Conservation (phyloP, 2,888 invertebrate genomes). For the Thysanoteuthis rhombus region DNA sequence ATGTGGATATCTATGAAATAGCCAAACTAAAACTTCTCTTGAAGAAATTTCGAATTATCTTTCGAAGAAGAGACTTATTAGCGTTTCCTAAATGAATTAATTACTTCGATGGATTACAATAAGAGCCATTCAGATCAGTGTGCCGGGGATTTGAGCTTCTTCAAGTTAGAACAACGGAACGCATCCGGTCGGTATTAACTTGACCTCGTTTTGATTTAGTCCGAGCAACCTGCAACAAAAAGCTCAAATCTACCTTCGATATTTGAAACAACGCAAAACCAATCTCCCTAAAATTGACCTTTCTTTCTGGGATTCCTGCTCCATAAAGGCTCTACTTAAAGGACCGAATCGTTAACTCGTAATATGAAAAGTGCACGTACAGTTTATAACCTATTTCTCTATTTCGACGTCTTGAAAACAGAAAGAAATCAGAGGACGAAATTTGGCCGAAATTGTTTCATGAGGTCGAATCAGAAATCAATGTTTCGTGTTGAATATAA, state of each 20-base stretch:
- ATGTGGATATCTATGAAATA: no score
- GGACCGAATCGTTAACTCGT: neutral
- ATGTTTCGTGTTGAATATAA: neutral
- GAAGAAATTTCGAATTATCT: no score
- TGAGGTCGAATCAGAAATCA: neutral
- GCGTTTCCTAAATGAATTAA: no score
- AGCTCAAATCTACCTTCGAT: neutral
- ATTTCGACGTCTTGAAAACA: neutral
- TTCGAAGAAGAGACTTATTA: no score
- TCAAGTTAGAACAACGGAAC: neutral
- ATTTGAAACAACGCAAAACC: neutral
- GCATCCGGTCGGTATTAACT: neutral
- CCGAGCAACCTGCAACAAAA: neutral
- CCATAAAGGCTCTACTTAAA: neutral
- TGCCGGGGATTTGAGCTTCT: neutral
- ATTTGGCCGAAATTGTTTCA: neutral
- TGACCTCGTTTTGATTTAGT: neutral
- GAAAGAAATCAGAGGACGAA: no score
- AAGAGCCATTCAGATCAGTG: neutral
- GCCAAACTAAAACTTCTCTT: no score
- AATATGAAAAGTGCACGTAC: neutral
- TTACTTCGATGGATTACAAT: no score
- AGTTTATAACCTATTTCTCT: neutral
- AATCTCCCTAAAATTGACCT: neutral
- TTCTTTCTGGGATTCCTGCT: neutral